Evolutionary conservation across 1,140 invertebrate species (phyloP).

Genomic region (Lepidostoma basale): DNA sequence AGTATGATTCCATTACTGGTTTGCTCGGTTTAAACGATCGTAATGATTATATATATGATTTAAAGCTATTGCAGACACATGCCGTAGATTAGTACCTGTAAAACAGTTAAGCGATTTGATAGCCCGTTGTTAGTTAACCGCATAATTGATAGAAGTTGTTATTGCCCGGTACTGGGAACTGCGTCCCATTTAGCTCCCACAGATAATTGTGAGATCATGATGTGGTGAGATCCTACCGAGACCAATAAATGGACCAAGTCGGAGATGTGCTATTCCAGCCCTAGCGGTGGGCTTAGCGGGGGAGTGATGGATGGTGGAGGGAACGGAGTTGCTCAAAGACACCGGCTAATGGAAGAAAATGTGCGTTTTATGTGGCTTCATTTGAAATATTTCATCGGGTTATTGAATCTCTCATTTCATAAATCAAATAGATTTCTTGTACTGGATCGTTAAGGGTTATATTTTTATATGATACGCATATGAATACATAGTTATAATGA

Average conservation of each 20-base stretch:
- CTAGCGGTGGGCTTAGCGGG: not conserved
- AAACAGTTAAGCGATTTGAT: slow-evolving; percentile 8
- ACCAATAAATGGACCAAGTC: slow-evolving; percentile 14
- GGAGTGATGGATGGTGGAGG: slow-evolving; percentile 14
- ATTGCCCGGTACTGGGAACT: slow-evolving; percentile 14
- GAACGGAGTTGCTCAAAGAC: too few species aligned
- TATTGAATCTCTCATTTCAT: slow-evolving; percentile 4
- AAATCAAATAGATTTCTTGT: slow-evolving; percentile 1
- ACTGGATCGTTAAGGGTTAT: too few species aligned
- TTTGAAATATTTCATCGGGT: not conserved
- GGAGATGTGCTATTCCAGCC: slow-evolving; percentile 12
- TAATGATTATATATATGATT: too few species aligned
- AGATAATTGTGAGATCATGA: slow-evolving; percentile 23
- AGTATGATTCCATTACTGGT: too few species aligned
- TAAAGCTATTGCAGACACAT: too few species aligned
- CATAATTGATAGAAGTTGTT: slow-evolving; percentile 22
- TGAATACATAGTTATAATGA: too few species aligned
- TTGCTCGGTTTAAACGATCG: too few species aligned
- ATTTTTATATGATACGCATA: too few species aligned
- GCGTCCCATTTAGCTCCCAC: slow-evolving; percentile 15
- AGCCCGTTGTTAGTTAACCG: slow-evolving; percentile 21
- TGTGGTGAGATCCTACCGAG: slow-evolving; percentile 14
- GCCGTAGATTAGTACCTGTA: too few species aligned
- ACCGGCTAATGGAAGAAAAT: slow-evolving; percentile 12
- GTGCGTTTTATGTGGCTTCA: slow-evolving; percentile 1